Percentiles rank a stretch among this genome's conserved stretches.
phyloP scores from a whole-genome alignment of 2,113 vertebrate species.

The Misgurnus mizolepis region DNA sequence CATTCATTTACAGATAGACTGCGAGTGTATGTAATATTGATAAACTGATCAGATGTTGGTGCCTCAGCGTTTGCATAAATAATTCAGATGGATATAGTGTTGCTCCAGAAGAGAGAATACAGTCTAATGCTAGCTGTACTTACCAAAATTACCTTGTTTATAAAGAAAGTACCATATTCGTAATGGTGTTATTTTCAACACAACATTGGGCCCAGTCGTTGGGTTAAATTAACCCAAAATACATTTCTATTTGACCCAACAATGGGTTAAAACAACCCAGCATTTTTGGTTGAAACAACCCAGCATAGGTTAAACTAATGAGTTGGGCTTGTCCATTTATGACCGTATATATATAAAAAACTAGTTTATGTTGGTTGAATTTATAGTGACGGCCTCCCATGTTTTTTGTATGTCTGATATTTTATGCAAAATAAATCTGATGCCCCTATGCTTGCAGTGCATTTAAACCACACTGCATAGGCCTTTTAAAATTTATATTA shows the following conservation, averaged over 20 bases:
- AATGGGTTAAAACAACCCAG: no score
- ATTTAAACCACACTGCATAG: neutral
- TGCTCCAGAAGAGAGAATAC: neutral
- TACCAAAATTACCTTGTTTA: neutral
- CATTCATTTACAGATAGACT: neutral
- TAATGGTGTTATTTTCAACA: no score
- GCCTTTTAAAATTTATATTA: neutral
- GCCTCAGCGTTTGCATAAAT: conserved; percentile 10
- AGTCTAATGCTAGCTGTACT: neutral
- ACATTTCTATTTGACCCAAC: no score
- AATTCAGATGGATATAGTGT: conserved; percentile 3
- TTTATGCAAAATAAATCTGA: neutral
- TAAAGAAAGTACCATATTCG: no score
- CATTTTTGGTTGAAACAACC: no score
- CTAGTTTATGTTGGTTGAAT: neutral
- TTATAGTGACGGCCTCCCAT: neutral
- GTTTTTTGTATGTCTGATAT: no score
- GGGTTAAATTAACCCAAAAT: no score
- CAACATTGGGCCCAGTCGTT: no score
- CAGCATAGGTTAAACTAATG: no score
- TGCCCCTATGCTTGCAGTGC: neutral
- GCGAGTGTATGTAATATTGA: conserved; percentile 12
- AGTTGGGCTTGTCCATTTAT: no score
- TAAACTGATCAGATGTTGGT: conserved; percentile 21
- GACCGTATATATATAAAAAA: neutral